phyloP scores from a whole-genome alignment of 2,113 vertebrate genomes.

The Mystacornis crossleyi region DNA sequence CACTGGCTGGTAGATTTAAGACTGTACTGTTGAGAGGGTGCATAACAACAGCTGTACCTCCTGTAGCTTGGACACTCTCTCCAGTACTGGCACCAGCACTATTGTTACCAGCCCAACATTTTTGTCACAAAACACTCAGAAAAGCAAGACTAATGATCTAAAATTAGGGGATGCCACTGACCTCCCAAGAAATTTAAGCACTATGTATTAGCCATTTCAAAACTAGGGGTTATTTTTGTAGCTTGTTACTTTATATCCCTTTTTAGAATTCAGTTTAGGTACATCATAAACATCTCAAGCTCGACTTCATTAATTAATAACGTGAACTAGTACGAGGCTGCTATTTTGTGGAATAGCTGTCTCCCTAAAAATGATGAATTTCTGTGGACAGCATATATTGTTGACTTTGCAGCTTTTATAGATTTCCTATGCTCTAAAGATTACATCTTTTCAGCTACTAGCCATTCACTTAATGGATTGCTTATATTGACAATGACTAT shows the following conservation, averaged over 20 bases:
- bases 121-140: not conserved
- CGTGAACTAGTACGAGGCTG: not conserved
- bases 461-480: slow-evolving; percentile 62
- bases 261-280: not conserved
- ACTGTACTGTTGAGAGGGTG: not conserved
- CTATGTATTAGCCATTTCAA: not conserved
- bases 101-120: not conserved
- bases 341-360: not conserved
- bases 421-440: slow-evolving; percentile 54
- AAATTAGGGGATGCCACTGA: not conserved
- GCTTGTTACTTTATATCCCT: not conserved
- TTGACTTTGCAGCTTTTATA: slow-evolving; percentile 19
- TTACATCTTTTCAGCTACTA: slow-evolving; percentile 63
- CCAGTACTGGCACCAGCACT: not conserved
- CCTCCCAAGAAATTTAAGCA: not conserved
- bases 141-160: not conserved
- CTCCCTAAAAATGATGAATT: slow-evolving; percentile 22
- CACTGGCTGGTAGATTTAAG: not conserved
- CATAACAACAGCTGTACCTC: not conserved
- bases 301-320: not conserved
- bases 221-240: not conserved
- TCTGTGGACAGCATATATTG: not conserved
- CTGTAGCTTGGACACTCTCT: not conserved
- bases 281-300: not conserved
- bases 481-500: slow-evolving; percentile 65